Evolutionary conservation across 2,113 vertebrate genomes (phyloP).

Genomic region (Megaceryle torquata): DNA sequence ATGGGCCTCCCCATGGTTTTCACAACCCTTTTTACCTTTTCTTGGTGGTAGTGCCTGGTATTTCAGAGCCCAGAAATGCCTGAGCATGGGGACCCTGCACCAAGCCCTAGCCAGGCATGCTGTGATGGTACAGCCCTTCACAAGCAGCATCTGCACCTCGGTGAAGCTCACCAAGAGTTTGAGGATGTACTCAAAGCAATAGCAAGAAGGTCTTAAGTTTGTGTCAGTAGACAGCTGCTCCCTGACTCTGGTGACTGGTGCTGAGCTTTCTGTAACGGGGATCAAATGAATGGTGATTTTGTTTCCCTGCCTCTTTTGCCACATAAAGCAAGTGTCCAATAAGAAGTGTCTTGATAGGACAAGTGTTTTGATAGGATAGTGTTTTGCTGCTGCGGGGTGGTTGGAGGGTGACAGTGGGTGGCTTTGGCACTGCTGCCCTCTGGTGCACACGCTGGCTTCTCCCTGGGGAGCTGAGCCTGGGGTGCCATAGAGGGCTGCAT

Average conservation of each 20-base stretch:
- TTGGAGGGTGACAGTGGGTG: background rate
- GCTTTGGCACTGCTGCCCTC: constrained; percentile 59
- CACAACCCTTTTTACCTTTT: background rate
- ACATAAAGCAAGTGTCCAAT: background rate
- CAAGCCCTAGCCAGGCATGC: fast-evolving
- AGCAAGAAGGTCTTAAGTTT: background rate
- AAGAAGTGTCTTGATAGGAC: background rate
- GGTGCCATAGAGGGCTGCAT: background rate
- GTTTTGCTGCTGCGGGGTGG: fast-evolving
- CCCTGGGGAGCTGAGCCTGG: background rate
- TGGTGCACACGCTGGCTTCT: background rate
- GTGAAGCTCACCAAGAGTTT: background rate
- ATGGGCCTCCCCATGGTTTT: fast-evolving
- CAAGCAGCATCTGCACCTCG: fast-evolving
- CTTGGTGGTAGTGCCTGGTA: fast-evolving
- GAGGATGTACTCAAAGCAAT: background rate
- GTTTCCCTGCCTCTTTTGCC: background rate
- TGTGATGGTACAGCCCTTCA: fast-evolving
- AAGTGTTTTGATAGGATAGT: no score
- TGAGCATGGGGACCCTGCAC: fast-evolving
- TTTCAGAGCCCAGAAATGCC: background rate
- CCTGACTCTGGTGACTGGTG: background rate
- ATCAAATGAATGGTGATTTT: background rate
- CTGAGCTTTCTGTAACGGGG: background rate
- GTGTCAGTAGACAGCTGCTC: fast-evolving